Base-by-base conservation (phyloP, 2,113 vertebrate species). In the Pteropus alecto region DNA sequence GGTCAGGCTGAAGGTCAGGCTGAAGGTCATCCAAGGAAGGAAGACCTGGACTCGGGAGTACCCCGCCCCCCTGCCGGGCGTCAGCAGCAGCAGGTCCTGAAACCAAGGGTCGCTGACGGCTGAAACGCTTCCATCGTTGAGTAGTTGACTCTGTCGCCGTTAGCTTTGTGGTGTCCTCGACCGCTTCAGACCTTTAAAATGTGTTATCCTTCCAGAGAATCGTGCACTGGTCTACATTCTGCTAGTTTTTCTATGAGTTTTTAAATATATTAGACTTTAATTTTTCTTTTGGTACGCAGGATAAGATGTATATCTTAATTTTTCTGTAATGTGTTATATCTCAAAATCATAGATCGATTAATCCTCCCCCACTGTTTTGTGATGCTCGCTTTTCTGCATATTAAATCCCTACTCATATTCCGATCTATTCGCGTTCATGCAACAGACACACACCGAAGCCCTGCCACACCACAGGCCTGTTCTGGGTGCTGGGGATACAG, bases 251-350 rank as follows among this genome's bases (percentile, higher is more conserved):
- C 91, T 77, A 46, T 74, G 63, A 83, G 79, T 84, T 68, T 87
- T 95, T 85, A 93, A 93, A 65, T 33, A 22, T 56, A 87, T 76
- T 84, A 85, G 73, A 89, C 24, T 86, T 82, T 84, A 22, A 92
- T 46, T 92, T 81, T 95, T 95, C 87, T 84, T 41, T 91, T 24
- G 81, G 67, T 61, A 30, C 46, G 63, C 46, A 83, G 82, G 58
- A 71, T 48, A 79, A 93, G 81, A 85, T 89, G 41, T 61, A 33
- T 56, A 63, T 71, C 71, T 93, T 78, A 93, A 61, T 68, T 88
- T 91, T 82, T 82, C 89, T 91, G 86, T 91, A 73, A 91, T 67
- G 56, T 77, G 71, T 48, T 67, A 4, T 33, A 67, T 93, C 76
- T 93, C 84, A 77, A n/a, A 67, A 33, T 61, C 76, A 33, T 5